Conservation (phyloP, 2,113 vertebrate species). For the Apteryx mantelli region DNA sequence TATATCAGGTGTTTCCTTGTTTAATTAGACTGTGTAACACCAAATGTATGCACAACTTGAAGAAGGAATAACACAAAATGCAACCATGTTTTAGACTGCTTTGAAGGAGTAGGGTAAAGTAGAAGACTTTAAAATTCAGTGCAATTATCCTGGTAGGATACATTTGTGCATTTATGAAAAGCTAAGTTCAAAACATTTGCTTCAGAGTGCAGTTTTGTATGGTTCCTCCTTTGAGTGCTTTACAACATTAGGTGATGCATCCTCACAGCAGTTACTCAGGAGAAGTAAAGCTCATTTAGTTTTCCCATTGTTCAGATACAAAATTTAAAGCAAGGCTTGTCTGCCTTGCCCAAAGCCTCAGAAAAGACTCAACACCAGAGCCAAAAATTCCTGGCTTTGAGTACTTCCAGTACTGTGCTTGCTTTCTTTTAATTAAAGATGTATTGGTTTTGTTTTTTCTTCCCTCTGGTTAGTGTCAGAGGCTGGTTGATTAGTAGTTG, state of each 20-base stretch:
- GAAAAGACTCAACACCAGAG: background rate
- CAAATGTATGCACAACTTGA: background rate
- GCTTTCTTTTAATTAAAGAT: background rate
- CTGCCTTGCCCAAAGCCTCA: background rate
- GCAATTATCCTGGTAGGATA: background rate
- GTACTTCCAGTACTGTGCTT: background rate
- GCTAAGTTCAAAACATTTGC: background rate
- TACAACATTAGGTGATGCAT: background rate
- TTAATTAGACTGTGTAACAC: conserved; percentile 7
- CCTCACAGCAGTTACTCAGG: background rate
- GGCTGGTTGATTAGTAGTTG: background rate
- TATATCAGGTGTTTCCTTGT: background rate
- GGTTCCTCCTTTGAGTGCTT: background rate
- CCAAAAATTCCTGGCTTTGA: background rate
- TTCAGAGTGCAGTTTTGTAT: background rate
- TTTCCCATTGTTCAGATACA: background rate
- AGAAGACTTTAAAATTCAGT: background rate
- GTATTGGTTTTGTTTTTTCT: background rate
- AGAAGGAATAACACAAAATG: background rate
- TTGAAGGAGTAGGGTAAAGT: background rate
- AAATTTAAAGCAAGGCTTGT: background rate
- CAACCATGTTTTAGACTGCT: background rate
- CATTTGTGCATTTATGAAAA: background rate
- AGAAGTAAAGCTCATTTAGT: background rate
- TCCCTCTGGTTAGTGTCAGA: background rate